These are phyloP conservation scores for Marmota flaviventris DNA, from an alignment of 2,113 vertebrate species.

Conservation along the genomic window DNA sequence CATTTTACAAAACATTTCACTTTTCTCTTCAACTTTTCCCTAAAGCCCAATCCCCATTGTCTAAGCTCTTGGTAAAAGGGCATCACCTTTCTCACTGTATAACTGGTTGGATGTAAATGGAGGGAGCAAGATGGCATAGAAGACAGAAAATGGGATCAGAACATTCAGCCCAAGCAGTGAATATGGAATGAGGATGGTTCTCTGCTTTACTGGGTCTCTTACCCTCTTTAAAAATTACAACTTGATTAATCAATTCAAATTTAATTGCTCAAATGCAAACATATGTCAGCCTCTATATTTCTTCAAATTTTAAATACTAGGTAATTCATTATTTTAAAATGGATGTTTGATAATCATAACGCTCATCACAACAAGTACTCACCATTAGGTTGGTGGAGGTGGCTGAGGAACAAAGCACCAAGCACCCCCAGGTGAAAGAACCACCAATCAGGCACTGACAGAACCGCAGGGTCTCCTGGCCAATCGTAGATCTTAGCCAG, in stretches of 20 bases:
- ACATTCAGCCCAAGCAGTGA: not conserved
- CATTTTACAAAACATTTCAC: not conserved
- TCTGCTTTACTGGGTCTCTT: not conserved
- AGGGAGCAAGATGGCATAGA: not conserved
- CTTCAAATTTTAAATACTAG: not conserved
- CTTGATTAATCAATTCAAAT: not conserved
- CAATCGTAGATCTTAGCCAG: no score
- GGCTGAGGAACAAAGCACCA: no score
- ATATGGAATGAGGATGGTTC: not conserved
- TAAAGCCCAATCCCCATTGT: not conserved
- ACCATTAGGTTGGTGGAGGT: no score
- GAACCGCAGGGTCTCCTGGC: no score
- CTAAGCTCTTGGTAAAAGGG: not conserved
- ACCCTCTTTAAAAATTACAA: not conserved
- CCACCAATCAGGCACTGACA: no score
- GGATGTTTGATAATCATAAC: not conserved
- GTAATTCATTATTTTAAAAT: not conserved
- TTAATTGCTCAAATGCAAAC: not conserved
- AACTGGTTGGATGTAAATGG: not conserved
- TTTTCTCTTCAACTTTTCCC: not conserved
- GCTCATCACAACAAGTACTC: not conserved
- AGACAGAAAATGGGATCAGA: not conserved
- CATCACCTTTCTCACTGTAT: not conserved
- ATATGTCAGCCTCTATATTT: not conserved
- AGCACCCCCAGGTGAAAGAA: no score